These are phyloP conservation scores for Urocitellus parryii DNA, from an alignment of 2,113 vertebrate species.

Conservation along the genomic window DNA sequence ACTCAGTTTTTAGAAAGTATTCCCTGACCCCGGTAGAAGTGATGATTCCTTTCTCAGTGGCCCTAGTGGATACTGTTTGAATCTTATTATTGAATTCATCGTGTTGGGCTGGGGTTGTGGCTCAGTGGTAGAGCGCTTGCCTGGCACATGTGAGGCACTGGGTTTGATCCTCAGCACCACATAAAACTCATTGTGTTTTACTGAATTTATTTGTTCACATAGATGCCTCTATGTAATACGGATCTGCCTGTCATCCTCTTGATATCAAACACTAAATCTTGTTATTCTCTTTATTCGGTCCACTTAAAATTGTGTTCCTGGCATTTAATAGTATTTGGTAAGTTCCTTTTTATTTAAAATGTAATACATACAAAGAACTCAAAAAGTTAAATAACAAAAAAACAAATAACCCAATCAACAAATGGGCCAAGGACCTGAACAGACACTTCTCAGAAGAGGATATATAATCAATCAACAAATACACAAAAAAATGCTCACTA, in stretches of 20 bases:
- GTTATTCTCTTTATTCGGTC: not conserved
- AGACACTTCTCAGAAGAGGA: no score
- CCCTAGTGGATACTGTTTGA: not conserved
- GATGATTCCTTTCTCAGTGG: not conserved
- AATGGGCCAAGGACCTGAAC: no score
- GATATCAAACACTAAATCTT: not conserved
- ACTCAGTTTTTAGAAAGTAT: not conserved
- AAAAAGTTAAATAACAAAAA: no score
- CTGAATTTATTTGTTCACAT: conserved; percentile 17
- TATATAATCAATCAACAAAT: no score
- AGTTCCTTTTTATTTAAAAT: conserved; percentile 14
- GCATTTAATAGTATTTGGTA: conserved; percentile 45
- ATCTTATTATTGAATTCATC: not conserved
- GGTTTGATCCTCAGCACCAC: no score
- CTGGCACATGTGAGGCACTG: no score
- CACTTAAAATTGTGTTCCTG: not conserved
- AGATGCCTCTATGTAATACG: not conserved
- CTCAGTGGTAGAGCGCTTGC: no score
- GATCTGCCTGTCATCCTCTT: not conserved
- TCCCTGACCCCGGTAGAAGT: not conserved
- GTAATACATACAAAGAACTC: not conserved
- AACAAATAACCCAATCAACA: no score
- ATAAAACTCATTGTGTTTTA: not conserved
- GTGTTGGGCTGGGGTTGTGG: no score
- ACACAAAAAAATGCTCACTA: no score